A percentile compares a stretch with the other conserved stretches of the same genome.
Evolutionary conservation across 37 sponge, comb jelly and placozoan species (phyloP).

Genomic region (Hormiphora californensis): DNA sequence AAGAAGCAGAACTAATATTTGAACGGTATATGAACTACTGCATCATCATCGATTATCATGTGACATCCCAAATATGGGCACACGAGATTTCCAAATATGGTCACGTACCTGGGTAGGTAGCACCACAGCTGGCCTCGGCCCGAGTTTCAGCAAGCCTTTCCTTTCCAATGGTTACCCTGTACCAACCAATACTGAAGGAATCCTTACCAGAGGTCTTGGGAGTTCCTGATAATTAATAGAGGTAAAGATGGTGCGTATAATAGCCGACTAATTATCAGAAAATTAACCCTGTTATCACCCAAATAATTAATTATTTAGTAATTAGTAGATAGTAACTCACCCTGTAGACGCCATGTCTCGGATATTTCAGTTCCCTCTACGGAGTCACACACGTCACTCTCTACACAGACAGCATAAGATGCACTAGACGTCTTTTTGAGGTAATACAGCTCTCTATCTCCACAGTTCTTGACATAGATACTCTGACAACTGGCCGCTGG

Average conservation of each 20-base stretch:
- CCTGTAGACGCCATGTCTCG: constrained; percentile 36
- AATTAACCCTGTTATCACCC: no score
- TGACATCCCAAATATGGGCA: no score
- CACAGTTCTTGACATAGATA: constrained; percentile 26
- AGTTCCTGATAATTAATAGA: constrained; percentile 8
- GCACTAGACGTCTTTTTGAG: constrained; percentile 10
- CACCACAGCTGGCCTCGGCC: constrained; percentile 23
- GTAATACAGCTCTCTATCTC: constrained; percentile 16
- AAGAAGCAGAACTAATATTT: no score
- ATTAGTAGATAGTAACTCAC: no score
- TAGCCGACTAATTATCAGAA: no score
- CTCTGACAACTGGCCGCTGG: neutral
- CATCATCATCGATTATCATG: no score
- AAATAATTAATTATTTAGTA: no score
- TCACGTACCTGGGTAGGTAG: neutral
- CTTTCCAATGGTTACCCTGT: constrained; percentile 26
- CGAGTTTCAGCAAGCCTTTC: constrained; percentile 20
- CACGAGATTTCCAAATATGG: no score
- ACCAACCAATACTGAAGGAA: neutral
- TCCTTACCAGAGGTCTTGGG: neutral
- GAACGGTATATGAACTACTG: no score
- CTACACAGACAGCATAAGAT: constrained; percentile 13
- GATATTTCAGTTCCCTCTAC: constrained; percentile 6
- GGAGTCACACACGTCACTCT: constrained; percentile 31
- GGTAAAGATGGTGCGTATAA: no score